Evolutionary conservation across 2,113 vertebrate genomes (phyloP), one percentile per base, ranked within the genome.

Genomic region (Desmodus rotundus): DNA sequence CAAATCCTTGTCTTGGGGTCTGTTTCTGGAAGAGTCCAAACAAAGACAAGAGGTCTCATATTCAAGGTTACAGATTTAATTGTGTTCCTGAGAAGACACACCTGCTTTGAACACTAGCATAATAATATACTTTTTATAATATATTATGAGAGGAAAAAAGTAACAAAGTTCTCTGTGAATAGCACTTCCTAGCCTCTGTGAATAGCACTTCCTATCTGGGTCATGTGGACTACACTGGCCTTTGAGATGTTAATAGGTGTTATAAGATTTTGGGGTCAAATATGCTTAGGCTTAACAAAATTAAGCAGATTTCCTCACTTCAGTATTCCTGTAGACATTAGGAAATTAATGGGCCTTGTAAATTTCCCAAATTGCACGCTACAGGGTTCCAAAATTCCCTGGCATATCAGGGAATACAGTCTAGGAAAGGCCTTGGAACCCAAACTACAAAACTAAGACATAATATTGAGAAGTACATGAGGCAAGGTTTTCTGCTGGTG

Each of bases 241-340:
- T 96, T 84, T 94, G 54, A 93, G 47, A 86, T 24, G 14, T 80
- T 89, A 92, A 68, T 68, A 72, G 41, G 13, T 43, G 54, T 73
- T 91, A n/a, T 50, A 65, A 83, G 47, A 87, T 92, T 50, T 84
- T 8, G 24, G 26, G 38, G 19, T 88, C 54, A 97, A 83, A 54
- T 83, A 72, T 50, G 26, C 41, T 88, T 88, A 52, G 65, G 31
- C 70, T 89, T 82, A 88, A 88, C 81, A 88, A 84, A 90, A 84
- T 80, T 73, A 95, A 92, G 63, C 81, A 68, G 8, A 11, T 80
- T 84, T 92, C 63, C 78, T 97, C 50, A 88, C 67, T 73, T 90
- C 24, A 76, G 24, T 63, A 38, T n/a, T 78, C 52, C 41, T 77
- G 24, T n/a, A 70, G 86, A 45, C 50, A 52, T 76, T 47, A 87